Evolutionary conservation across 2,888 invertebrate species (phyloP).

Genomic region (Pecten maximus): DNA sequence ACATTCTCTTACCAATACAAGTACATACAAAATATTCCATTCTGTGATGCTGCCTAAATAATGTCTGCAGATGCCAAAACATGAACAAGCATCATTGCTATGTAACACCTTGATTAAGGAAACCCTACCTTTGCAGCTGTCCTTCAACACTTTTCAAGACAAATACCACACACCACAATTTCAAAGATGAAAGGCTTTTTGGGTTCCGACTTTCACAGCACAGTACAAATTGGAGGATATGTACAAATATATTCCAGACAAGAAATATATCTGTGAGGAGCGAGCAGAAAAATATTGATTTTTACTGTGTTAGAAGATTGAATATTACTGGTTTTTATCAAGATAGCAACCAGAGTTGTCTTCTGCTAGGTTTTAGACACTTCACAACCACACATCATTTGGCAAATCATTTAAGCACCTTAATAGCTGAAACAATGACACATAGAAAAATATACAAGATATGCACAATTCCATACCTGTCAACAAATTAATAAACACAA

Average conservation of each 20-base stretch:
- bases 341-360: background rate
- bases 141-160: background rate
- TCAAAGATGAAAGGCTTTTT: background rate
- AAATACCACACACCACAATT: slow-evolving; percentile 3
- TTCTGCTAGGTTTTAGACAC: background rate
- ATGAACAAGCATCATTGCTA: too few species aligned
- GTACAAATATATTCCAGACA: background rate
- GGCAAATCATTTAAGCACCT: background rate
- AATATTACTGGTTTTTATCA: background rate
- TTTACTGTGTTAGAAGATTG: slow-evolving; percentile 1
- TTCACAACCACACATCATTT: background rate
- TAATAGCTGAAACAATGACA: too few species aligned
- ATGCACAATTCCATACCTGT: too few species aligned
- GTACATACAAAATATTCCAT: too few species aligned
- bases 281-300: background rate
- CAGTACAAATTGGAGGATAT: slow-evolving; percentile 19
- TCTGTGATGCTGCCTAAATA: too few species aligned
- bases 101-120: background rate
- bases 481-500: background rate
- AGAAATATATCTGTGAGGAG: background rate
- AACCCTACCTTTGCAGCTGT: background rate
- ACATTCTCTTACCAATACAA: background rate
- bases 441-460: too few species aligned
- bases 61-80: background rate
- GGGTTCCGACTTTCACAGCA: background rate